Evolutionary conservation across 2,888 invertebrate species (phyloP), one percentile per base, ranked within the genome.

Genomic region (Clostera curtula): DNA sequence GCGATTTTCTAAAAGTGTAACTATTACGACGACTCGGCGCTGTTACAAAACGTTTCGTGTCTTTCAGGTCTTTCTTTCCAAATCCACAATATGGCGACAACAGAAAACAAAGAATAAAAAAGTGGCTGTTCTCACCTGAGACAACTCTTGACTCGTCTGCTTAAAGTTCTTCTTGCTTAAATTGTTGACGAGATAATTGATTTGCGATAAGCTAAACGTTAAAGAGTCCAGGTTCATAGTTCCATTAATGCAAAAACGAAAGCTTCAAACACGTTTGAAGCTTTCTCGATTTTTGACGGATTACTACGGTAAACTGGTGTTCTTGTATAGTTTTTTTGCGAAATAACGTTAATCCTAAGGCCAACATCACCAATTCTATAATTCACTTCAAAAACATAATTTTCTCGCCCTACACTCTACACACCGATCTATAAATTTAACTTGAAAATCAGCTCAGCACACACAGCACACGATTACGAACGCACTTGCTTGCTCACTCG

Each of bases 151-250:
- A 83, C 90, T 90, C 74, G 91, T 93, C 79, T 93, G 91, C 86
- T 93, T 93, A 86, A 91, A 94, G 87, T 96, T 97, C 88, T 95
- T 96, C 90, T 96, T 97, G 82, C 89, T 95, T 87, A 97, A 90
- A 88, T 93, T 94, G 85, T 91, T 90, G 89, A 97, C 94, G 87
- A 96, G 93, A 91, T 93, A 93, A 92, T 93, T 93, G 88, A 97
- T 97, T 92, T 97, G 96, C 90, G 95, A 94, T 92, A 97, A 92
- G 90, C 96, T 94, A 92, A 96, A 93, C 89, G 94, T 95, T 90
- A 96, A 91, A 90, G 96, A 93, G 91, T 97, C 97, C 91, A 96
- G 95, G 93, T 95, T 95, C 96, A 96, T 96, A 95, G 93, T 95
- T 95, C 93, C 94, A 90, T 90, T 88, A 90, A 91, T 87, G 87